Conservation (phyloP, 1,140 invertebrate genomes). For the Orius insidiosus region DNA sequence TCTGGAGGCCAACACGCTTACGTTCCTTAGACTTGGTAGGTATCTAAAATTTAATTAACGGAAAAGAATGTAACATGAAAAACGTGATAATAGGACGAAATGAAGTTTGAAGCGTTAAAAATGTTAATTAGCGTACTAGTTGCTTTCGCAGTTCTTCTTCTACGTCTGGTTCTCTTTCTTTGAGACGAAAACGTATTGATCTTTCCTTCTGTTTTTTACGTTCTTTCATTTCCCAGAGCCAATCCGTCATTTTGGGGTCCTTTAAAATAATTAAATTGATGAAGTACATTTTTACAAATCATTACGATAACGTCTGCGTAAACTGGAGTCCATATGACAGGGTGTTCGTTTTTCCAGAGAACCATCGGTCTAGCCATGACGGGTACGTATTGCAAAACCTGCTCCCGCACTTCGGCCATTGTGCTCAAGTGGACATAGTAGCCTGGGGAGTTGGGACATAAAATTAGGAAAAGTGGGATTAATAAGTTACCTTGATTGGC, state of each 20-base stretch:
- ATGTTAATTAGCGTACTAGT: neutral
- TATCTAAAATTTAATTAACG: no score
- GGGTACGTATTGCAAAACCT: conserved; percentile 80
- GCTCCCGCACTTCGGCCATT: conserved; percentile 80
- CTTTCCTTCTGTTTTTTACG: conserved; percentile 54
- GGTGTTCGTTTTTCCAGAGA: conserved; percentile 55
- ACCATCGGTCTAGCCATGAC: conserved; percentile 80
- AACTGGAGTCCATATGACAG: conserved; percentile 77
- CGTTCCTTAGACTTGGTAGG: no score
- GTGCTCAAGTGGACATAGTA: conserved; percentile 89
- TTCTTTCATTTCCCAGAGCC: conserved; percentile 69
- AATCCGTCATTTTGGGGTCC: conserved; percentile 77
- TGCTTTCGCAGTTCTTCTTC: conserved; percentile 25
- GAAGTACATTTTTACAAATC: conserved; percentile 11
- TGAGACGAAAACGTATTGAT: conserved; percentile 37
- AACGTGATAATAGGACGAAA: no score
- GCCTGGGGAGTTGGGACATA: conserved; percentile 33
- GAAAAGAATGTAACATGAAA: no score
- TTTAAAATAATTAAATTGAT: conserved; percentile 23
- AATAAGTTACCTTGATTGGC: conserved; percentile 53
- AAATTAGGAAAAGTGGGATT: neutral
- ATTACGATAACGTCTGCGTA: conserved; percentile 74
- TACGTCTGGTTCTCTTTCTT: conserved; percentile 29
- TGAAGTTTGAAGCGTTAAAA: no score
- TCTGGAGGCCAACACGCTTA: no score